A percentile compares a stretch with the other conserved stretches of the same genome.
These are phyloP conservation scores for Campoletis sonorensis DNA, from an alignment of 1,140 invertebrate species.

Conservation along the genomic window DNA sequence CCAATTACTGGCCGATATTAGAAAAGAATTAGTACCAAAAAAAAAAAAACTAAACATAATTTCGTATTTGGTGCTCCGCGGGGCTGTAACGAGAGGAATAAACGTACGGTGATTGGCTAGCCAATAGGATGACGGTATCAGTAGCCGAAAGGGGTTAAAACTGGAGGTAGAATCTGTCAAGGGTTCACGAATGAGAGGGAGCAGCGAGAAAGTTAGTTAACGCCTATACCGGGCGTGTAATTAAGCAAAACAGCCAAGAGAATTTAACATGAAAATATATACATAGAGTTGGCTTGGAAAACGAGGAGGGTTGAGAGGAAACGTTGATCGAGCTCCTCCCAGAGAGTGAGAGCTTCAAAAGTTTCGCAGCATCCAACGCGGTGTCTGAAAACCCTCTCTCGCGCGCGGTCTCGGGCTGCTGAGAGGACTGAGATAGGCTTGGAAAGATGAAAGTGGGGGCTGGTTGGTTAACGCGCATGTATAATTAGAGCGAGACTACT, in stretches of 20 bases:
- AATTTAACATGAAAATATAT: background rate
- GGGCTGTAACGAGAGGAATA: background rate
- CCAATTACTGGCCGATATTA: background rate
- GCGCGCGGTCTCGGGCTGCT: background rate
- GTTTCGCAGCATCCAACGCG: constrained; percentile 8
- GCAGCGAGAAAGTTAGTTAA: constrained; percentile 52
- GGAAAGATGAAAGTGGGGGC: background rate
- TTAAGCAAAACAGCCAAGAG: constrained; percentile 54
- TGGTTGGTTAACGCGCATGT: constrained; percentile 57
- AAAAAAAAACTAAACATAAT: background rate
- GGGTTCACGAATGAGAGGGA: constrained; percentile 10
- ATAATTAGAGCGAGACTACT: constrained; percentile 52
- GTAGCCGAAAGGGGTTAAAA: constrained; percentile 40
- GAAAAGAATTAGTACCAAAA: background rate
- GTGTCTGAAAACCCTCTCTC: constrained; percentile 13
- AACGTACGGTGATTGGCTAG: constrained; percentile 37
- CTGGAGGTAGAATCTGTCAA: too few relatives aligned
- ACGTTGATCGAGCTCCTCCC: constrained; percentile 48
- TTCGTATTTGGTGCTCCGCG: background rate
- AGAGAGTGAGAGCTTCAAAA: constrained; percentile 21
- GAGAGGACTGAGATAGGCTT: constrained; percentile 32
- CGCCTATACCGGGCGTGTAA: constrained; percentile 51
- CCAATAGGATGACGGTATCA: constrained; percentile 47
- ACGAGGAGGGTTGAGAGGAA: background rate
- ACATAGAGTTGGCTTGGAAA: background rate